Conservation (phyloP, 2,797 vertebrate species). For the Sebastes vulpes region DNA sequence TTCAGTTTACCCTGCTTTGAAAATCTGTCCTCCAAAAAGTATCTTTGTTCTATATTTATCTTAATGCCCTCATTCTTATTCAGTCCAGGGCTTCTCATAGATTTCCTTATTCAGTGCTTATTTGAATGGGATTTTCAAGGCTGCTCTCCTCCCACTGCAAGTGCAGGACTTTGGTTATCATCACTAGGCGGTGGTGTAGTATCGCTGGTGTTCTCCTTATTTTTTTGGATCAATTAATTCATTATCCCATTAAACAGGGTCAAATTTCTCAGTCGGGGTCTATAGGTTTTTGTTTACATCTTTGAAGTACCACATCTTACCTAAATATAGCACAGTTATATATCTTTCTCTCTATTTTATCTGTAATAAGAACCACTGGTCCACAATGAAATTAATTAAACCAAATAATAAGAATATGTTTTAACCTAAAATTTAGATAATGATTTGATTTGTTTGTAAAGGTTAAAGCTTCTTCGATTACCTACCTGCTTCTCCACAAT, state of each 20-base stretch:
- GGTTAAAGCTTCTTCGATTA: neutral
- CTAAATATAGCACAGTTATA: neutral
- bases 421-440: neutral
- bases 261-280: neutral
- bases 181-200: constrained; percentile 22
- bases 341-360: neutral
- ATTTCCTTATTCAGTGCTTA: constrained; percentile 69
- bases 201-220: constrained; percentile 2
- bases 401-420: neutral
- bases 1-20: constrained; percentile 63
- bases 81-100: constrained; percentile 57
- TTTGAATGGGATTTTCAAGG: constrained; percentile 70
- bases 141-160: constrained; percentile 52
- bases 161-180: constrained; percentile 34
- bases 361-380: neutral
- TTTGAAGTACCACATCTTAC: neutral
- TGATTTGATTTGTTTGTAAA: neutral
- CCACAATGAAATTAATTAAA: neutral
- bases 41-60: constrained; percentile 80
- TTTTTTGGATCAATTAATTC: constrained; percentile 53
- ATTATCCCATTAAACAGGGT: constrained; percentile 39
- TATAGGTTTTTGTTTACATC: neutral
- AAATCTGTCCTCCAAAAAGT: constrained; percentile 71
- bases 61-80: constrained; percentile 77
- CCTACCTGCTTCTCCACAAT: neutral